These are phyloP conservation scores for Eretmocerus hayati DNA, from an alignment of 2,888 invertebrate genomes.

Conservation along the genomic window DNA sequence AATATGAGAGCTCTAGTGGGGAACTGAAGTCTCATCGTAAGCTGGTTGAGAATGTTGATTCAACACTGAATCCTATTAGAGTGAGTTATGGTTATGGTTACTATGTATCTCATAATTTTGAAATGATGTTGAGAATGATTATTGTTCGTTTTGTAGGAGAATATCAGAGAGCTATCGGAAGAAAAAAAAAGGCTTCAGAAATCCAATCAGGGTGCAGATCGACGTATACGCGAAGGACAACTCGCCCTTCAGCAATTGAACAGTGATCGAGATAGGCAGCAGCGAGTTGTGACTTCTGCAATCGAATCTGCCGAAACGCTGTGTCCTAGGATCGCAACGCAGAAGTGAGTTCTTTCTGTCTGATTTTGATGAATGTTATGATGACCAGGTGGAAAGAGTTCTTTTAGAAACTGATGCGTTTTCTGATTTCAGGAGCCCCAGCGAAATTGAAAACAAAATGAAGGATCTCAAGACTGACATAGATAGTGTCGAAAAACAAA, in stretches of 20 bases:
- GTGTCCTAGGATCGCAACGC: slow-evolving; percentile 50
- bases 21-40: slow-evolving; percentile 33
- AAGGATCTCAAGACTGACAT: slow-evolving; percentile 30
- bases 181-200: slow-evolving; percentile 36
- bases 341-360: too few relatives aligned
- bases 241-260: slow-evolving; percentile 29
- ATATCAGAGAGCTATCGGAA: slow-evolving; percentile 45
- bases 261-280: slow-evolving; percentile 44
- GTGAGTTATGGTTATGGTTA: slow-evolving; percentile 20
- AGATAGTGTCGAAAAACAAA: slow-evolving; percentile 28
- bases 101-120: not conserved
- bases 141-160: slow-evolving; percentile 40
- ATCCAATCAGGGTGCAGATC: slow-evolving; percentile 23
- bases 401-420: too few relatives aligned
- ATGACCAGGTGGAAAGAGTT: too few relatives aligned
- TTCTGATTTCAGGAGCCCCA: too few relatives aligned
- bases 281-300: slow-evolving; percentile 36
- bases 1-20: slow-evolving; percentile 42
- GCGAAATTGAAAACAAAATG: slow-evolving; percentile 26
- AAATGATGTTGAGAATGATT: slow-evolving; percentile 2
- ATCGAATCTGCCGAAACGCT: slow-evolving; percentile 46
- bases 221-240: slow-evolving; percentile 23
- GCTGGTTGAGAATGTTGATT: slow-evolving; percentile 26
- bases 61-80: slow-evolving; percentile 29
- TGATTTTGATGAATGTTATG: too few relatives aligned